Evolutionary conservation across 2,888 invertebrate genomes (phyloP), one percentile per base, ranked within the genome.

Genomic region (Dexiosoma caninum): DNA sequence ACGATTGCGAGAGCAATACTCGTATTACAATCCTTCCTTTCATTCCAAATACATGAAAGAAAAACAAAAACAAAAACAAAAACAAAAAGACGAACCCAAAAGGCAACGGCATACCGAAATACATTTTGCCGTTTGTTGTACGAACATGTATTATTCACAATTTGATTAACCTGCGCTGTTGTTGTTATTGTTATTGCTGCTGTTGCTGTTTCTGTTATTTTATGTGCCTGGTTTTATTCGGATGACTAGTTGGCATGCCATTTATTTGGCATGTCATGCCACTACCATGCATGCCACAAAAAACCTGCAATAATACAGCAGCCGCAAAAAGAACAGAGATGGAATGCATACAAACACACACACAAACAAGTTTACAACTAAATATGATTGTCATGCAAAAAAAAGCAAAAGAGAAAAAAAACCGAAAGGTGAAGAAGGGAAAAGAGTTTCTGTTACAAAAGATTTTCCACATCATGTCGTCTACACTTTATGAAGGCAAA

Each of bases 211-310:
- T 42, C 16, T 62, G 12, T 40, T 71, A n/a, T 60, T 51, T 51
- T 64, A 42, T 59, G 44, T 70, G 49, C 69, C 57, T 70, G 53
- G 32, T 53, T 76, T 80, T 72, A 53, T 72, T 71, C 69, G 72
- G 78, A 67, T 78, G 78, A 71, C 72, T 69, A 64, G 77, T 57
- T 77, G 77, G 77, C 80, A 81, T 81, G 71, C 80, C 80, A 81
- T 81, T 76, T 76, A 76, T 81, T 81, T 81, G 80, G 76, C 77
- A 81, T 81, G 81, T 81, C 81, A 77, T 81, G 81, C 81, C 72
- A 74, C 70, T 74, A 75, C 70, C 80, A 74, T 60, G 64, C 75
- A 71, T 37, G 46, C 40, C 69, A 80, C 32, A 70, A 59, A 42
- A 59, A 53, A 44, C 27, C 51, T 60, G 23, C 62, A 44, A 32